phyloP scores from a whole-genome alignment of 2,113 vertebrate species.

The Lepus europaeus region DNA sequence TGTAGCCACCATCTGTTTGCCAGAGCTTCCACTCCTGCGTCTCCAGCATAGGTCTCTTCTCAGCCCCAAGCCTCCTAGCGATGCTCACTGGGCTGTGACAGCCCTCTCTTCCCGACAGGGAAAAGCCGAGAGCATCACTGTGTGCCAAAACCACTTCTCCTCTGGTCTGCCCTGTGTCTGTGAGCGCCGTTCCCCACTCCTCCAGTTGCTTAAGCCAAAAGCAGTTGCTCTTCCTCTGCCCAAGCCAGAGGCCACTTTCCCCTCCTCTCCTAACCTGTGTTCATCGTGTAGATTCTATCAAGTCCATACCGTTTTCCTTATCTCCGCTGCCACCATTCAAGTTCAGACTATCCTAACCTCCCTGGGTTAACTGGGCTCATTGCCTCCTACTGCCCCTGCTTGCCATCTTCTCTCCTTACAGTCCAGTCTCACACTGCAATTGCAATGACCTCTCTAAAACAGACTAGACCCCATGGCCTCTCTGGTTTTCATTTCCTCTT shows the following conservation, averaged over 20 bases:
- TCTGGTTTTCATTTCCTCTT: background rate
- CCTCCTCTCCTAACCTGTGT: background rate
- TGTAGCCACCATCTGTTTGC: background rate
- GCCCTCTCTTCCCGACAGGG: background rate
- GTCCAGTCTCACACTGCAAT: background rate
- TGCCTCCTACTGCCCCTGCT: background rate
- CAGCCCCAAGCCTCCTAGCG: background rate
- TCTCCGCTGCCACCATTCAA: background rate
- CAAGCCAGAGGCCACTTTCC: background rate
- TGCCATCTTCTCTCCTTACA: background rate
- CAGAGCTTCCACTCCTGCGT: background rate
- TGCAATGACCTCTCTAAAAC: background rate
- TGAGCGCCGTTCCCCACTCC: background rate
- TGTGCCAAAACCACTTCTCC: slow-evolving; percentile 7
- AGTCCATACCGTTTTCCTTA: background rate
- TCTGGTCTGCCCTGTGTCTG: background rate
- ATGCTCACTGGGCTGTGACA: background rate
- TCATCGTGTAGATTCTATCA: background rate
- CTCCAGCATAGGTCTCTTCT: background rate
- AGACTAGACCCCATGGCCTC: background rate
- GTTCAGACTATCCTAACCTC: background rate
- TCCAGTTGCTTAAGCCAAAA: background rate
- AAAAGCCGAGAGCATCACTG: background rate
- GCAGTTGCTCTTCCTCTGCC: background rate
- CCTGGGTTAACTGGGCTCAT: background rate